Conservation (phyloP, 2,888 invertebrate species). For the Leucophenga maculata region DNA sequence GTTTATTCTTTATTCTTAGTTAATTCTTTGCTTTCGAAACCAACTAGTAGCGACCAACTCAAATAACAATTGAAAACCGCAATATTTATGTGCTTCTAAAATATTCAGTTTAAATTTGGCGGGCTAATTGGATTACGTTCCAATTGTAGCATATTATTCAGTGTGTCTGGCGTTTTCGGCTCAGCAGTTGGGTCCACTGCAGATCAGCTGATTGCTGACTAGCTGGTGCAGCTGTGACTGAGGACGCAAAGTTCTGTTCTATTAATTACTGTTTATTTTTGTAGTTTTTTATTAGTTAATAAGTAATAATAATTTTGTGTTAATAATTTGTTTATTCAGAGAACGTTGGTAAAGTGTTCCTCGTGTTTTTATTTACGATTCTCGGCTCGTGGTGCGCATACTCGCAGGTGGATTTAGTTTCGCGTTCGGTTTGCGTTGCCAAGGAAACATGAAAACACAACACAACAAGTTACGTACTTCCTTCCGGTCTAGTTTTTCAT, state of each 20-base stretch:
- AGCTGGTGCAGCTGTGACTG: neutral
- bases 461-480: slow-evolving; percentile 60
- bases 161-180: neutral
- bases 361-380: neutral
- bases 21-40: too few species aligned
- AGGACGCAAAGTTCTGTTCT: neutral
- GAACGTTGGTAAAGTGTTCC: neutral
- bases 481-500: slow-evolving; percentile 59
- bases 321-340: too few species aligned
- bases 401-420: neutral
- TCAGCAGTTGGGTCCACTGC: too few species aligned
- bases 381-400: slow-evolving; percentile 8
- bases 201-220: slow-evolving; percentile 8
- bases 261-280: neutral
- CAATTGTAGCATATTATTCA: too few species aligned
- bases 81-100: too few species aligned
- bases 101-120: too few species aligned
- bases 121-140: too few species aligned
- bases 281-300: neutral
- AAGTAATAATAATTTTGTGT: neutral
- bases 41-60: too few species aligned
- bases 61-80: too few species aligned
- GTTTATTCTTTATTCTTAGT: too few species aligned
- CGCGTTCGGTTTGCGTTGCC: slow-evolving; percentile 50
- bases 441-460: slow-evolving; percentile 62